These are phyloP conservation scores for Lamellibrachia columna DNA, from an alignment of 2,888 invertebrate genomes.

Conservation along the genomic window DNA sequence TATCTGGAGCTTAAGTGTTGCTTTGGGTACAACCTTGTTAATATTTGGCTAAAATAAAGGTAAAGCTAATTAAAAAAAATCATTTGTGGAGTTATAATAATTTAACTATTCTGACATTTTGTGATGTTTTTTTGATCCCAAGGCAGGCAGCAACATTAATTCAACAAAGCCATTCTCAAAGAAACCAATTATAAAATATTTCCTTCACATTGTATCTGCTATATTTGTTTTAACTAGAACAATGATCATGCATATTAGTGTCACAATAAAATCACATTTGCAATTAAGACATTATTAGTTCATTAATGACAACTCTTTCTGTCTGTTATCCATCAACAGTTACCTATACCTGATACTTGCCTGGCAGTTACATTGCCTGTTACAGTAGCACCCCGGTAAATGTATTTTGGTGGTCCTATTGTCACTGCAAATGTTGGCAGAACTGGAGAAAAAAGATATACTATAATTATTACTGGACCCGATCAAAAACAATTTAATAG, in stretches of 20 bases:
- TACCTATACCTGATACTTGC: not conserved
- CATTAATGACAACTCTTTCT: not conserved
- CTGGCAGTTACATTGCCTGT: not conserved
- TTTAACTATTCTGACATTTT: no score
- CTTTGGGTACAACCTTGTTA: no score
- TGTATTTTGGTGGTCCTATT: not conserved
- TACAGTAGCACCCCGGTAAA: not conserved
- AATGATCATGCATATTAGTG: not conserved
- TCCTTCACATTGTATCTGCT: not conserved
- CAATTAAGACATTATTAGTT: not conserved
- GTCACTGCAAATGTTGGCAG: not conserved
- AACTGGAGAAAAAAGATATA: not conserved
- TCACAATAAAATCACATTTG: not conserved
- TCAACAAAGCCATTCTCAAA: no score
- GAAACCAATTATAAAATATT: not conserved
- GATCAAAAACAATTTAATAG: no score
- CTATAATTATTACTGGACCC: not conserved
- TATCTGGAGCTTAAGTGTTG: no score
- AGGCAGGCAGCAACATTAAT: no score
- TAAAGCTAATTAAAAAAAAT: no score
- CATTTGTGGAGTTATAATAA: no score
- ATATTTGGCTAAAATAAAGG: no score
- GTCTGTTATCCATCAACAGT: not conserved
- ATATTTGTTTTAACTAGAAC: not conserved
- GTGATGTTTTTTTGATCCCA: no score